phyloP scores from a whole-genome alignment of 2,113 vertebrate genomes.

The Azemiops feae region DNA sequence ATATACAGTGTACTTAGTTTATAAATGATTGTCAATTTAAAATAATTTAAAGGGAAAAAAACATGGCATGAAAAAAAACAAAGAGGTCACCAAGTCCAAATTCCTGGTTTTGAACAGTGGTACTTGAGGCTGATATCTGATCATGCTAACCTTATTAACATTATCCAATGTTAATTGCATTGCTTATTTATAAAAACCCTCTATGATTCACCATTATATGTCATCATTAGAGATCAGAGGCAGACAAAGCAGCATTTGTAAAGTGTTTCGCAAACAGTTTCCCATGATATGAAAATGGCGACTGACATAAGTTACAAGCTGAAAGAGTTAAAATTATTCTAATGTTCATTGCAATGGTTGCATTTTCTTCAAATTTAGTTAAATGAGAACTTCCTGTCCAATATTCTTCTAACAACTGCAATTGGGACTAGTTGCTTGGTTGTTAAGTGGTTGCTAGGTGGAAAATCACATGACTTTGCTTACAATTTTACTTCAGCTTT shows the following conservation, averaged over 20 bases:
- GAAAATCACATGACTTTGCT: not conserved
- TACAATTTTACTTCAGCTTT: not conserved
- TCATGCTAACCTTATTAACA: not conserved
- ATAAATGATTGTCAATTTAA: too few species aligned
- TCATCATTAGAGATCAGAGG: not conserved
- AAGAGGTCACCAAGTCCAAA: not conserved
- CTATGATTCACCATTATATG: not conserved
- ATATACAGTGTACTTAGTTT: too few species aligned
- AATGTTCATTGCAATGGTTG: not conserved
- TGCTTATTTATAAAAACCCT: not conserved
- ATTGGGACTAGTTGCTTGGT: not conserved
- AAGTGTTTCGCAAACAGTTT: not conserved
- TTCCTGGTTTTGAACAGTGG: not conserved
- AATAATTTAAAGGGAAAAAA: too few species aligned
- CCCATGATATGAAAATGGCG: not conserved
- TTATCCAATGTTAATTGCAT: not conserved
- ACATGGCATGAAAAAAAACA: not conserved
- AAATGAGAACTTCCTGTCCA: too few species aligned
- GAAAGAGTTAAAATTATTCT: not conserved
- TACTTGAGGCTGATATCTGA: too few species aligned
- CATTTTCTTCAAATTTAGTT: not conserved
- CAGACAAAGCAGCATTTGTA: not conserved
- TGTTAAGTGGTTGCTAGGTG: not conserved
- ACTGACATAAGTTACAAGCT: not conserved
- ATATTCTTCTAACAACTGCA: too few species aligned